Base-by-base conservation (phyloP, 2,797 vertebrate species). In the Hephaestus fuliginosus region DNA sequence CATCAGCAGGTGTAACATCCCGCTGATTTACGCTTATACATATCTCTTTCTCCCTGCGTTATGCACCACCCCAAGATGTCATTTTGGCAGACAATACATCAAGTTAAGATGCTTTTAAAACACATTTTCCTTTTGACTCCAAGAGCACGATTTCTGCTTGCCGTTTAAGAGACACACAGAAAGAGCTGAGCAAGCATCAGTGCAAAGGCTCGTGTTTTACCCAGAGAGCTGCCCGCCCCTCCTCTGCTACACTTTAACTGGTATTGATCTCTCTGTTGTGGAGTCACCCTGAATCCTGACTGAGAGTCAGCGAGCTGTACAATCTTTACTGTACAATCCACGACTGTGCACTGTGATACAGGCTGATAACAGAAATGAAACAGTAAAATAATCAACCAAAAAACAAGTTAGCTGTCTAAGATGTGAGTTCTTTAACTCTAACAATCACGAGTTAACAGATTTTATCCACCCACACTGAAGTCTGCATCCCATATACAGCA, bases 181-280 rank as follows among this genome's bases (percentile, higher is more conserved):
- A 91, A 92, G 57, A 52, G 93, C 93, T 91, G 93, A 94, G 83
- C 63, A 80, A 91, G 92, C 92, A 89, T 58, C 69, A 56, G 80
- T 44, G 72, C 48, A 79, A 74, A 76, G 79, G 89, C 66, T 91
- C 76, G 61, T 86, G 88, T 91, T 92, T 84, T 75, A 74, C 82
- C 79, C 74, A 53, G 61, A 68, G 71, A 88, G 88, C 76, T 62
- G 36, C 44, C 70, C 28, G 28, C 85, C 70, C 58, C 70, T 78
- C 83, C 87, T 78, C 77, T 75, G 55, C 77, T 46, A 18, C 7
- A 83, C 91, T 89, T 89, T 92, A 82, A 91, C 82, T 78, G 89
- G 68, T 89, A 95, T 94, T 69, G 93, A 93, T 93, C 87, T 66
- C 36, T 30, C 55, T 36, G 71, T 58, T 57, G 74, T 83, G 80